A percentile compares a stretch with the other conserved stretches of the same genome.
Evolutionary conservation across 2,888 invertebrate species (phyloP).

Genomic region (Crematogaster levior): DNA sequence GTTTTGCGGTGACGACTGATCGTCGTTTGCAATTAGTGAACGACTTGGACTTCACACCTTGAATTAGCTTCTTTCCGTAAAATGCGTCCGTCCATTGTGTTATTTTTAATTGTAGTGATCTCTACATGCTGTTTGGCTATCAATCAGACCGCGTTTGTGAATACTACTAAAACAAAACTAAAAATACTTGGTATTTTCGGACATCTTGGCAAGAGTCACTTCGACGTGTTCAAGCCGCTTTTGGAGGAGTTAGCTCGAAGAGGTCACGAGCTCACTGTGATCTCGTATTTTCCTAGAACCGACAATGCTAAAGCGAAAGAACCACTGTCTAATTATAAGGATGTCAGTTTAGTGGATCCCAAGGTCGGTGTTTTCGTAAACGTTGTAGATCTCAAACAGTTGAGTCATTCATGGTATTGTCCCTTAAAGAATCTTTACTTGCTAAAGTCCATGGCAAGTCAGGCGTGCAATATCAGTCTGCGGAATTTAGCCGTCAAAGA

Average conservation of each 20-base stretch:
- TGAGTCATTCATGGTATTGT: conserved; percentile 8
- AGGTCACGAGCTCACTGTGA: conserved; percentile 90
- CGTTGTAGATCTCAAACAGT: conserved; percentile 66
- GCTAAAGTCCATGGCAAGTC: conserved; percentile 79
- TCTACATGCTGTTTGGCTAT: background rate
- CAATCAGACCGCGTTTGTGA: conserved; percentile 14
- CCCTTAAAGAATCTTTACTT: conserved; percentile 68
- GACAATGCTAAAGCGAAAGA: conserved; percentile 79
- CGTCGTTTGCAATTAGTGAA: background rate
- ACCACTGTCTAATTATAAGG: conserved; percentile 87
- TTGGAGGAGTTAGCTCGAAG: conserved; percentile 87
- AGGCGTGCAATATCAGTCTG: conserved; percentile 85
- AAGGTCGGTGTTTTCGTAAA: conserved; percentile 75
- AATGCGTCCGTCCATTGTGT: background rate
- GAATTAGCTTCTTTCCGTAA: background rate
- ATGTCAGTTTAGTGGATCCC: conserved; percentile 86
- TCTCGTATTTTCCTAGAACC: conserved; percentile 88
- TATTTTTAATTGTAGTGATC: background rate
- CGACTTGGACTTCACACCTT: background rate
- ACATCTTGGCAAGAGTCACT: conserved; percentile 90
- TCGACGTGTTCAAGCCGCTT: conserved; percentile 88
- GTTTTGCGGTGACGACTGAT: background rate
- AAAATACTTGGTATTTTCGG: conserved; percentile 90
- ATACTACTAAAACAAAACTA: background rate
- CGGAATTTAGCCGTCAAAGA: conserved; percentile 82